Conservation (phyloP, 1,140 invertebrate genomes). For the Plodia interpunctella region DNA sequence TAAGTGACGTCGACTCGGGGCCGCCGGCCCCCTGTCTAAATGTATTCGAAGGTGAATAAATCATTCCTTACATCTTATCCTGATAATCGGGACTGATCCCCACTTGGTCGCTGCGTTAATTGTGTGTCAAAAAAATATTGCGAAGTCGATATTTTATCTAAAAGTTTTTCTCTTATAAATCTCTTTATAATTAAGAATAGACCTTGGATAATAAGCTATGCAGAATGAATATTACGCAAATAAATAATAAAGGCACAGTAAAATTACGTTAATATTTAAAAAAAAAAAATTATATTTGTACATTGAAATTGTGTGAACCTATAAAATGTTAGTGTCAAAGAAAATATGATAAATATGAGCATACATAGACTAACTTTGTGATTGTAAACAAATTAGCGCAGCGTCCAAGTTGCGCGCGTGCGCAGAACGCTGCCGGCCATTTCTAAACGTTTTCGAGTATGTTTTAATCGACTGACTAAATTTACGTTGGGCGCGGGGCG, state of each 20-base stretch:
- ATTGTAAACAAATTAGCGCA: background rate
- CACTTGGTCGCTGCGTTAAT: background rate
- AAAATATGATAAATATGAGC: no score
- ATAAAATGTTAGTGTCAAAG: no score
- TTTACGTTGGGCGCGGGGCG: constrained; percentile 18
- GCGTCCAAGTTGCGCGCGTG: background rate
- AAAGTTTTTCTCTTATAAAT: no score
- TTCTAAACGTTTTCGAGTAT: constrained; percentile 1
- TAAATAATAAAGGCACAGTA: no score
- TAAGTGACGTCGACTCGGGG: background rate
- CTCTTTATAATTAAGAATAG: no score
- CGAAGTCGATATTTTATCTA: no score
- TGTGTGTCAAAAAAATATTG: background rate
- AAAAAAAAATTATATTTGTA: no score
- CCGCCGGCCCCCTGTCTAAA: background rate
- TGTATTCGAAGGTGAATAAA: background rate
- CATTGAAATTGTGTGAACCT: no score
- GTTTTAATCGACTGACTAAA: constrained; percentile 6
- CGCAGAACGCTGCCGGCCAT: background rate
- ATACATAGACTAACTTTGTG: no score
- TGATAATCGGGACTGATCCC: background rate
- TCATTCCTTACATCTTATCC: background rate
- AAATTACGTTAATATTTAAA: no score
- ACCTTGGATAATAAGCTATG: no score
- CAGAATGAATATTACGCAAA: no score